Evolutionary conservation across 2,113 vertebrate genomes (phyloP).

Genomic region (Entelurus aequoreus): DNA sequence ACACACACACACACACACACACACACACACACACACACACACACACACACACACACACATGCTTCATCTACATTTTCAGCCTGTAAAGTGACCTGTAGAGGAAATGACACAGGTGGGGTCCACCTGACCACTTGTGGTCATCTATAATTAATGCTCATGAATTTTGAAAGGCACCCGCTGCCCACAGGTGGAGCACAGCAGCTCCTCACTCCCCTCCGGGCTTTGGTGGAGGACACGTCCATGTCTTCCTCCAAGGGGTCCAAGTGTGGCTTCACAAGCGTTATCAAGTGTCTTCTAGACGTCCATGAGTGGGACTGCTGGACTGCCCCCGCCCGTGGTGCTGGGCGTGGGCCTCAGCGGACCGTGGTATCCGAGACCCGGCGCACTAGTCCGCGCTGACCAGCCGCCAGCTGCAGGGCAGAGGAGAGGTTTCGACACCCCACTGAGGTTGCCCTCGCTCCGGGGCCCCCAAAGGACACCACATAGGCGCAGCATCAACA

Average conservation of each 20-base stretch:
- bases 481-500: conserved; percentile 26
- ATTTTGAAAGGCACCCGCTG: conserved; percentile 60
- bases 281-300: too few species aligned
- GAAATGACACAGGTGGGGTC: conserved; percentile 30
- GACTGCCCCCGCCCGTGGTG: conserved; percentile 17
- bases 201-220: conserved; percentile 8
- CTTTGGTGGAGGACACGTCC: neutral
- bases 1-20: too few species aligned
- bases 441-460: conserved; percentile 57
- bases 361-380: conserved; percentile 27
- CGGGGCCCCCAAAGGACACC: conserved; percentile 22
- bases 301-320: conserved; percentile 44
- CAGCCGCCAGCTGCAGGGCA: conserved; percentile 13
- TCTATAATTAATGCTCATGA: conserved; percentile 68
- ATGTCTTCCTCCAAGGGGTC: neutral
- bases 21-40: too few species aligned
- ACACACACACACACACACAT: too few species aligned
- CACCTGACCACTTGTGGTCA: conserved; percentile 41
- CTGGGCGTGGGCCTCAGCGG: conserved; percentile 30
- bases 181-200: conserved; percentile 24
- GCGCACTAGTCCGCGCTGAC: conserved; percentile 26
- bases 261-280: neutral
- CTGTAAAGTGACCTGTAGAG: conserved; percentile 55
- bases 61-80: conserved; percentile 13
- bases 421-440: conserved; percentile 9